A percentile compares a stretch with the other conserved stretches of the same genome.
These are phyloP conservation scores for Ephialtes manifestator DNA, from an alignment of 2,888 invertebrate species.

Conservation along the genomic window DNA sequence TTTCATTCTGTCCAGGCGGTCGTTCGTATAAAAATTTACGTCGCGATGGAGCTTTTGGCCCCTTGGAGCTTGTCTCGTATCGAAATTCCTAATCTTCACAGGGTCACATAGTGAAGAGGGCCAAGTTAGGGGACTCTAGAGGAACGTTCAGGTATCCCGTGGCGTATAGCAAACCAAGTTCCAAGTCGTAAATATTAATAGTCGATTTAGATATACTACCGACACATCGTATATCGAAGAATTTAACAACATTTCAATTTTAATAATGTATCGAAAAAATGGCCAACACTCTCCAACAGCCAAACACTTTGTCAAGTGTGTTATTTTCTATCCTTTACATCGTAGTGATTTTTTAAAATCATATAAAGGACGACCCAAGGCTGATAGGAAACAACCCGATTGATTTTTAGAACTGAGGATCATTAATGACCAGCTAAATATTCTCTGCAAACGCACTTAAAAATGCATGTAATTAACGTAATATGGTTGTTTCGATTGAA, in stretches of 20 bases:
- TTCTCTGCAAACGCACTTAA: no score
- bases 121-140: constrained; percentile 25
- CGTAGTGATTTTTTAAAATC: neutral
- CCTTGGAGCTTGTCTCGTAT: neutral
- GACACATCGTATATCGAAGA: neutral
- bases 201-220: neutral
- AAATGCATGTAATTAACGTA: no score
- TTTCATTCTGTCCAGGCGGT: constrained; percentile 30
- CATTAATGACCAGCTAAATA: no score
- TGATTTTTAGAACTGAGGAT: no score
- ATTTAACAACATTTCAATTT: neutral
- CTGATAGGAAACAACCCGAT: no score
- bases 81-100: neutral
- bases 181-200: constrained; percentile 55
- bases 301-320: neutral
- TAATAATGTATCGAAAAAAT: neutral
- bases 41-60: constrained; percentile 16
- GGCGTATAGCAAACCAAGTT: neutral
- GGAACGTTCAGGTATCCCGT: constrained; percentile 10
- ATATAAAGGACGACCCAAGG: no score
- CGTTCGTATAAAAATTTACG: constrained; percentile 46
- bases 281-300: neutral
- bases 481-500: neutral
- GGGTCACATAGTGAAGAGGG: constrained; percentile 9
- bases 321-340: neutral